Percentiles rank a stretch among this genome's conserved stretches.
phyloP scores from a whole-genome alignment of 2,888 invertebrate species.

The Galeruca laticollis region DNA sequence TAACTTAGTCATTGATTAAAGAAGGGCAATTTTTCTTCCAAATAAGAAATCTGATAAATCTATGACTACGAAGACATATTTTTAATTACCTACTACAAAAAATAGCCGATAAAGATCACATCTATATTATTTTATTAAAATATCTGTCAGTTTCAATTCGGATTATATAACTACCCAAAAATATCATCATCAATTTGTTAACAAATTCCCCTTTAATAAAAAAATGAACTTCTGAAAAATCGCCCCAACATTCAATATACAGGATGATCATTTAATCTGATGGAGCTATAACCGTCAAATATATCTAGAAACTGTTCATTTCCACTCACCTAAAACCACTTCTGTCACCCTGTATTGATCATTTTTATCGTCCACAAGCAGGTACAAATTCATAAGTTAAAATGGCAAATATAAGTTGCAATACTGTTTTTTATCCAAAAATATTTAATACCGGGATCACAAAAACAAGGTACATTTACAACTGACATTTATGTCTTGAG shows the following conservation, averaged over 20 bases:
- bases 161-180: not conserved
- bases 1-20: no score
- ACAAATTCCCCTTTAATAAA: not conserved
- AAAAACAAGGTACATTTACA: no score
- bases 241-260: not conserved
- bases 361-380: slow-evolving; percentile 25
- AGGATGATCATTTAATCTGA: not conserved
- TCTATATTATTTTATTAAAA: slow-evolving; percentile 18
- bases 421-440: slow-evolving; percentile 35
- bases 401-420: slow-evolving; percentile 35
- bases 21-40: not conserved
- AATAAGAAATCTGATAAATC: slow-evolving; percentile 20
- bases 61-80: slow-evolving; percentile 19
- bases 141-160: slow-evolving; percentile 4
- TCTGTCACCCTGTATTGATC: not conserved
- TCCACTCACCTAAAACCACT: no score
- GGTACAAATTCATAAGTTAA: slow-evolving; percentile 32
- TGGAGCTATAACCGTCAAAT: not conserved
- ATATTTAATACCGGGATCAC: slow-evolving; percentile 9
- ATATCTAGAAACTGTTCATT: not conserved
- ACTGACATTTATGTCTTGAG: no score
- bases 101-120: slow-evolving; percentile 16
- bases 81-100: slow-evolving; percentile 7
- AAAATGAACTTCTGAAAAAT: not conserved
- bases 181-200: not conserved